Conservation (phyloP, 1,140 invertebrate species). For the Marisa cornuarietis region DNA sequence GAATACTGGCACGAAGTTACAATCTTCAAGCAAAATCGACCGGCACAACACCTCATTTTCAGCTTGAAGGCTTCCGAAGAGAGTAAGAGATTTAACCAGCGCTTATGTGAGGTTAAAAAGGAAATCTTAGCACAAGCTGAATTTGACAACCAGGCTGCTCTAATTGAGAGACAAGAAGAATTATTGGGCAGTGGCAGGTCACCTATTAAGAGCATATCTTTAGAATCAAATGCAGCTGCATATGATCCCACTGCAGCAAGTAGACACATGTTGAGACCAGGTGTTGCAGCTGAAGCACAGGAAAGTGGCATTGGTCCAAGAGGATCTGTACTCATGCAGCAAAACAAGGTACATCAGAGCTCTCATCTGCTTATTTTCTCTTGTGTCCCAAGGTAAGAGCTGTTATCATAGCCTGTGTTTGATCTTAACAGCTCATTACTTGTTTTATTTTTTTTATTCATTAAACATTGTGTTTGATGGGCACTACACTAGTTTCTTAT, state of each 20-base stretch:
- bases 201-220: neutral
- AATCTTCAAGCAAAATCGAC: neutral
- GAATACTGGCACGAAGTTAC: constrained; percentile 18
- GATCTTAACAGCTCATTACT: too few relatives aligned
- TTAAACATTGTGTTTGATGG: too few relatives aligned
- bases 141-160: neutral
- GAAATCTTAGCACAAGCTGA: neutral
- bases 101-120: neutral
- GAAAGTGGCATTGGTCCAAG: too few relatives aligned
- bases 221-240: neutral
- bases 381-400: too few relatives aligned
- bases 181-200: neutral
- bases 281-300: too few relatives aligned
- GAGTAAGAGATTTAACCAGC: constrained; percentile 6
- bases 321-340: too few relatives aligned
- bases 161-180: neutral
- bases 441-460: too few relatives aligned
- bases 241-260: neutral
- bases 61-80: neutral
- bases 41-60: constrained; percentile 3
- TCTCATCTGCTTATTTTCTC: too few relatives aligned
- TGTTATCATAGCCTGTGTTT: too few relatives aligned
- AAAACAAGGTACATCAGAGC: too few relatives aligned
- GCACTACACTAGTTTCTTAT: too few relatives aligned
- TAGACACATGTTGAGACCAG: too few relatives aligned